Evolutionary conservation across 2,113 vertebrate species (phyloP).

Genomic region (Eupsittula cactorum): DNA sequence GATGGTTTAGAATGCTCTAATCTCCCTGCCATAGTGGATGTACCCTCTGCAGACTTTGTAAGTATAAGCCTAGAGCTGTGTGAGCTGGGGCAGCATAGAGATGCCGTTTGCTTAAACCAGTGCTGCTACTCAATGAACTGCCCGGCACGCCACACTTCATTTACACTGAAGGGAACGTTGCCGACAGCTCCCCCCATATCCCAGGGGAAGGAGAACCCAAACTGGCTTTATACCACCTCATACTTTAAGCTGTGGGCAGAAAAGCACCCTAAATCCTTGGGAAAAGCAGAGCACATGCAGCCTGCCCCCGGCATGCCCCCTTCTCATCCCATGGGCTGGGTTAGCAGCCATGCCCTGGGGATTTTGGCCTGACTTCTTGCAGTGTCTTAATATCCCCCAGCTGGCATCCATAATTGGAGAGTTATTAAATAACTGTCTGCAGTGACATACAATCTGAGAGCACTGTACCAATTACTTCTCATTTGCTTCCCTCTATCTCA

Average conservation of each 20-base stretch:
- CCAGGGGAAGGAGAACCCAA: not conserved
- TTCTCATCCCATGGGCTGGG: not conserved
- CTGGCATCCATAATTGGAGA: conserved; percentile 53
- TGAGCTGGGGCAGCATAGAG: not conserved
- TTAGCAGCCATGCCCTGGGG: not conserved
- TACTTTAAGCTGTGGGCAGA: not conserved
- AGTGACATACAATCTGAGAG: conserved; percentile 50
- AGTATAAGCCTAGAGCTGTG: not conserved
- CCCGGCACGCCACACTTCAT: not conserved
- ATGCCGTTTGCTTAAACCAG: not conserved
- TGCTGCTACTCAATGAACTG: accelerated
- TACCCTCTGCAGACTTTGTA: not conserved
- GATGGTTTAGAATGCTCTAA: not conserved
- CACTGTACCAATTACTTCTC: conserved; percentile 48
- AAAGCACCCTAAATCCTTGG: not conserved
- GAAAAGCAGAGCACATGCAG: not conserved
- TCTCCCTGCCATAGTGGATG: not conserved
- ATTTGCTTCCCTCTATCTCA: conserved; percentile 36
- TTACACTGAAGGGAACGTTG: not conserved
- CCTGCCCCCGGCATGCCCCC: not conserved
- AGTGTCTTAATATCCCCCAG: conserved; percentile 38
- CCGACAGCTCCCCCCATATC: accelerated
- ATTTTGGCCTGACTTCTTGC: conserved; percentile 25
- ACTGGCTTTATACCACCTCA: accelerated
- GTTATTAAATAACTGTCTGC: conserved; percentile 66